Base-by-base conservation (phyloP, 2,113 vertebrate species). In the Dunckerocampus dactyliophorus region DNA sequence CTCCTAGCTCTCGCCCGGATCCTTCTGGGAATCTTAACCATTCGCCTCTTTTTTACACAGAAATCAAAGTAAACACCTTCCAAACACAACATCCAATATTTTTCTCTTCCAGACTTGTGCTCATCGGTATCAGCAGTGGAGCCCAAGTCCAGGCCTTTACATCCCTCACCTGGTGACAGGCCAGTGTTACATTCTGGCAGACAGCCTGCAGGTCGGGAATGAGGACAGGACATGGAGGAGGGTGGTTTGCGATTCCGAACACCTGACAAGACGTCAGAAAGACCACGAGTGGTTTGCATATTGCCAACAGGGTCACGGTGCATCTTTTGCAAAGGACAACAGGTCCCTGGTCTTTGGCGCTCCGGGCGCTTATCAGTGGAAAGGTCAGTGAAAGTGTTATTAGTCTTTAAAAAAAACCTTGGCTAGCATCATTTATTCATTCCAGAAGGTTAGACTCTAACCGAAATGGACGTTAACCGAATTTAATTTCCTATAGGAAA, bases 301-400 rank as follows among this genome's bases (percentile, higher is more conserved):
- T 73, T 98, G 95, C 75, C 95, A 98, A 75, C 95, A 98, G 85
- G 95, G 95, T 34, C 91, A 96, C 43, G 93, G 93, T 65, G 93
- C 94, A 28, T 89, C 93, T 56, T 97, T 98, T 72, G 94, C 93
- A 72, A 93, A 89, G 80, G 94, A 95, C 80, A 91, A 88, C 50
- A 87, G 84, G 24, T 94, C 96, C 56, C 78, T 95, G 72, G 84
- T 94, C 15, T 95, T 94, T 84, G 94, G 94, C 72, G 94, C 92
- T 10, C 94, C 95, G 0, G 95, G 95, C 47, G 93, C 94, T 46
- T 97, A 96, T 20, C 92, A 93, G 56, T 97, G 95, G 95, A 96
- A 94, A 95, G 95, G 58, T 60, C 6, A 13, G 28, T n/a, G 24
- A 16, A 15, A 46, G 22, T 47, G 7, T 47, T 12, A 13, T 39